A percentile compares a stretch with the other conserved stretches of the same genome.
Evolutionary conservation across 2,888 invertebrate genomes (phyloP).

Genomic region (Eupithecia dodoneata): DNA sequence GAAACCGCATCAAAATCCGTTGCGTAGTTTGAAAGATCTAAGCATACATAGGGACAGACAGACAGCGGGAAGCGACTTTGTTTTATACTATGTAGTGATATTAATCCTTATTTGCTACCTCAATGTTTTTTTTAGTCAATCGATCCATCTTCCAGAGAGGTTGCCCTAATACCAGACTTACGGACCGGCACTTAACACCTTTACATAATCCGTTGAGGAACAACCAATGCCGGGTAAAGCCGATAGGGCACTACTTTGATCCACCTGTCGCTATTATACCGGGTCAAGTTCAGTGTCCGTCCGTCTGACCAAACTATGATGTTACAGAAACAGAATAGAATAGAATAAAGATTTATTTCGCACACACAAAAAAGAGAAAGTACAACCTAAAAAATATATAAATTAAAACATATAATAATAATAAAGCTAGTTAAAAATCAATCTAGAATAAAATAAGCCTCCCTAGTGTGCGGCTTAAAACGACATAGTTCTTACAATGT

Average conservation of each 20-base stretch:
- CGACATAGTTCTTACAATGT: not conserved
- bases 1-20: too few species aligned
- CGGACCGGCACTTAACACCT: not conserved
- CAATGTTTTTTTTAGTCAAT: not conserved
- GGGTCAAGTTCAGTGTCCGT: not conserved
- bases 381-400: too few species aligned
- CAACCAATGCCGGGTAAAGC: not conserved
- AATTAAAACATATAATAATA: too few species aligned
- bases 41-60: too few species aligned
- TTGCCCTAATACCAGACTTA: not conserved
- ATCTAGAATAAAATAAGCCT: too few species aligned
- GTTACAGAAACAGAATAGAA: not conserved
- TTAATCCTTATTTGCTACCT: not conserved
- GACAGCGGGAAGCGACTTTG: too few species aligned
- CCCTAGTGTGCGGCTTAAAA: too few species aligned
- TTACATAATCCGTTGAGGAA: not conserved
- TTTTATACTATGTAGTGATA: not conserved
- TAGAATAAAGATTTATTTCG: too few species aligned
- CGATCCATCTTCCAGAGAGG: not conserved
- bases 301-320: not conserved
- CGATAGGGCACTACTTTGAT: not conserved
- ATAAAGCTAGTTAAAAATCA: too few species aligned
- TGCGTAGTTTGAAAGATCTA: too few species aligned
- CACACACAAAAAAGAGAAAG: too few species aligned
- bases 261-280: not conserved